These are phyloP conservation scores for Rhea pennata DNA, from an alignment of 2,113 vertebrate species.

Conservation along the genomic window DNA sequence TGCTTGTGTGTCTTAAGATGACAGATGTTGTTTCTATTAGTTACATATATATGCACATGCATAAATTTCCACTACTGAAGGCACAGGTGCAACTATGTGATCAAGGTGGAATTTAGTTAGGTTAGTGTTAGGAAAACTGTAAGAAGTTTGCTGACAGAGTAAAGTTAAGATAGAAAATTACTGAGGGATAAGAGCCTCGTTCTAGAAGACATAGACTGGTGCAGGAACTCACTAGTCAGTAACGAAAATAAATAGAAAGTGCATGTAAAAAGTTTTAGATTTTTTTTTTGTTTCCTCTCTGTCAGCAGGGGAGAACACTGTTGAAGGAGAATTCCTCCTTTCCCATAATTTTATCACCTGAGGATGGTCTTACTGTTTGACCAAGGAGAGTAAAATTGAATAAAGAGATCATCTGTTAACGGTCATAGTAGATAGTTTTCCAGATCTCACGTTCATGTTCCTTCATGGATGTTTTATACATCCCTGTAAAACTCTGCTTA, in stretches of 20 bases:
- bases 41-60: neutral
- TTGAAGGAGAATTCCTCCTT: neutral
- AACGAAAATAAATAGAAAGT: neutral
- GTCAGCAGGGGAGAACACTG: neutral
- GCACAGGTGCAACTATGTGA: neutral
- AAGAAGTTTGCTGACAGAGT: neutral
- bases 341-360: neutral
- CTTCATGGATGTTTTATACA: neutral
- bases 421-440: neutral
- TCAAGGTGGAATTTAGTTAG: neutral
- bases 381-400: neutral
- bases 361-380: neutral
- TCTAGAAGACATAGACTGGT: neutral
- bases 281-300: neutral
- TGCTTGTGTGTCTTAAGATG: neutral
- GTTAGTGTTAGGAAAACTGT: neutral
- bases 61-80: neutral
- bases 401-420: neutral
- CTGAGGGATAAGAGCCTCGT: neutral
- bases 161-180: neutral
- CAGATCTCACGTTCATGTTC: neutral
- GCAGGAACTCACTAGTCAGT: neutral
- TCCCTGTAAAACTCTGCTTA: neutral
- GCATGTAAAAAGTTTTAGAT: neutral
- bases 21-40: neutral